These are phyloP conservation scores for Marmota monax DNA, from an alignment of 2,113 vertebrate species.

Conservation along the genomic window DNA sequence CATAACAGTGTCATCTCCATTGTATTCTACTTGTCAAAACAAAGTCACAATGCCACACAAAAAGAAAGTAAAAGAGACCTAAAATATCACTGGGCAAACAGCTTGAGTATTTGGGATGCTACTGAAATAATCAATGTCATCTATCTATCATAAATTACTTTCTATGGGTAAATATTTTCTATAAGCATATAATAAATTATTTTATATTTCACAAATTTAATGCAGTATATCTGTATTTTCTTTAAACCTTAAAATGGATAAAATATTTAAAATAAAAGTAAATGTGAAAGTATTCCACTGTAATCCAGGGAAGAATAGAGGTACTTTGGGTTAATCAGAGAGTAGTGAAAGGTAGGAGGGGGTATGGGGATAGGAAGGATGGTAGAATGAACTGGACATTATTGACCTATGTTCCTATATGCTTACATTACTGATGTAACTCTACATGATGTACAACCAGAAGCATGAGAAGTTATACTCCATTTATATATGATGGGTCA, in stretches of 20 bases:
- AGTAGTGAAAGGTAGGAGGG: too few relatives aligned
- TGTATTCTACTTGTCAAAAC: neutral
- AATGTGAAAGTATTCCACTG: neutral
- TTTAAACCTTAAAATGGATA: slow-evolving; percentile 10
- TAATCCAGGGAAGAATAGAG: neutral
- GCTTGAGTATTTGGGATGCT: neutral
- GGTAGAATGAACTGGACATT: too few relatives aligned
- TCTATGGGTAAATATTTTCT: neutral
- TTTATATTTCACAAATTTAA: neutral
- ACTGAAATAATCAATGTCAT: neutral
- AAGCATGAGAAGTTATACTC: too few relatives aligned
- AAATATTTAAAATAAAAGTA: neutral
- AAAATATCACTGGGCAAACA: neutral
- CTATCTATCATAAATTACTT: neutral
- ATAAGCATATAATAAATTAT: neutral
- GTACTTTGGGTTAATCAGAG: too few relatives aligned
- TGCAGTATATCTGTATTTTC: neutral
- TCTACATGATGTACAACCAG: too few relatives aligned
- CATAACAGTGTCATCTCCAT: neutral
- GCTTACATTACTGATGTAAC: too few relatives aligned
- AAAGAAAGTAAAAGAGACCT: neutral
- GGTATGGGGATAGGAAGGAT: too few relatives aligned
- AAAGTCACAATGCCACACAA: neutral
- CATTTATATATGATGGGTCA: too few relatives aligned
- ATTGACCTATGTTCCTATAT: too few relatives aligned